A percentile compares a stretch with the other conserved stretches of the same genome.
These are phyloP conservation scores for Uropetala carovei DNA, from an alignment of 2,888 invertebrate genomes.

Conservation along the genomic window DNA sequence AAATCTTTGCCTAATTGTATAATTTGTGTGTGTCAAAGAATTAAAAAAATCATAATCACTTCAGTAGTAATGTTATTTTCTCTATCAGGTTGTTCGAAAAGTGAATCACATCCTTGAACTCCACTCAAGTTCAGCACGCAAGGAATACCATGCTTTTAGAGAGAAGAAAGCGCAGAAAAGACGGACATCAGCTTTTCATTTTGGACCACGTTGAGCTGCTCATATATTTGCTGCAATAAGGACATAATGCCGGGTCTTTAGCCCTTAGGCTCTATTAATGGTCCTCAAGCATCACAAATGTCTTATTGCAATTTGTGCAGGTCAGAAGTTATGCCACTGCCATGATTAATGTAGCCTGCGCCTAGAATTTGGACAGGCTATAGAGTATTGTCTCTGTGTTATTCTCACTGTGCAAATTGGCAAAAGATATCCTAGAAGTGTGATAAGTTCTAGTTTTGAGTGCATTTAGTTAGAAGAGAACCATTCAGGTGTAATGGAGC, in stretches of 20 bases:
- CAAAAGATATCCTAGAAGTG: not conserved
- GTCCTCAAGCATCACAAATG: not conserved
- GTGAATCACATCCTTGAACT: conserved; percentile 91
- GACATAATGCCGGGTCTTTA: not conserved
- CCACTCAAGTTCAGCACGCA: conserved; percentile 86
- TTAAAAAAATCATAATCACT: not conserved
- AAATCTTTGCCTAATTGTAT: too few relatives aligned
- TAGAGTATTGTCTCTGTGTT: not conserved
- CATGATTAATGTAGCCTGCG: not conserved
- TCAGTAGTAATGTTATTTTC: not conserved
- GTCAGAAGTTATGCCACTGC: conserved; percentile 37
- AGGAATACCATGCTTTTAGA: conserved; percentile 87
- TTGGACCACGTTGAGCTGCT: conserved; percentile 29
- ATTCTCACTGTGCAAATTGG: not conserved
- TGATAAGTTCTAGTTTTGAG: not conserved
- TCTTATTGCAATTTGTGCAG: not conserved
- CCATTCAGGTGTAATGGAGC: not conserved
- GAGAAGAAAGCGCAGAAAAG: conserved; percentile 83
- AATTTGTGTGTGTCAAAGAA: not conserved
- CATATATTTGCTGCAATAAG: not conserved
- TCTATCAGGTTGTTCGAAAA: conserved; percentile 84
- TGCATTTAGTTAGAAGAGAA: conserved; percentile 2
- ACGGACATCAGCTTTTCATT: conserved; percentile 73
- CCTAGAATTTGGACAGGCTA: conserved; percentile 16
- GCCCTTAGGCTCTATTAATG: not conserved